Evolutionary conservation across 1,140 invertebrate species (phyloP), one percentile per base, ranked within the genome.

Genomic region (Zelostemma sp.): DNA sequence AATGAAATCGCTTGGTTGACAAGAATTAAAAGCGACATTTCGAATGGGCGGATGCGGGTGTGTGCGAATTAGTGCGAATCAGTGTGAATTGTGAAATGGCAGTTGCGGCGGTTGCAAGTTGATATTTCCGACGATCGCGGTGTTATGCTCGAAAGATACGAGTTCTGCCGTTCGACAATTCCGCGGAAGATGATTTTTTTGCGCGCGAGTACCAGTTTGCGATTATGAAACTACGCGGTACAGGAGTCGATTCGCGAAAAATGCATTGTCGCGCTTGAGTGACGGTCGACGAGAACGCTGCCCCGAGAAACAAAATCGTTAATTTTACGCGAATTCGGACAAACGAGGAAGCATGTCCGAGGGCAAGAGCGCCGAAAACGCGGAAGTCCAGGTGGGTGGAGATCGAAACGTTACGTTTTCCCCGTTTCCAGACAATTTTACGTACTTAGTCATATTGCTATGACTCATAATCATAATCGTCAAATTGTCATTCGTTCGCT

Each of bases 321-420:
- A 57, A 28, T 54, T 19, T 25, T 48, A 54, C 31, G n/a, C 25
- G 33, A 54, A 33, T 11, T 21, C 28, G n/a, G 12, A 11, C 28
- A 48, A 48, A 21, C 14, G 9, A 38, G 9, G 54, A 47, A 68
- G 21, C 14, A 90, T 90, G 89, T 90, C 90, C 70, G 79, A 90
- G n/a, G 90, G 89, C 80, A 89, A 89, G 16, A 90, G 89, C 80
- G 89, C 88, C 9, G 90, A 90, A 75, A 90, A 90, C 81, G 85
- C 83, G 17, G 89, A 91, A 66, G 84, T 85, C 65, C 88, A 89
- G 85, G 88, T 90, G 73, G 78, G 79, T 74, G 50, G 70, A 16
- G 43, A 46, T 46, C 11, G 18, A 9, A 46, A 19, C 21, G n/a
- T 46, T 19, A 21, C n/a, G n/a, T n/a, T n/a, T n/a, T n/a, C n/a